Conservation (phyloP, 1,140 invertebrate species). For the Drosophila sturtevanti region DNA sequence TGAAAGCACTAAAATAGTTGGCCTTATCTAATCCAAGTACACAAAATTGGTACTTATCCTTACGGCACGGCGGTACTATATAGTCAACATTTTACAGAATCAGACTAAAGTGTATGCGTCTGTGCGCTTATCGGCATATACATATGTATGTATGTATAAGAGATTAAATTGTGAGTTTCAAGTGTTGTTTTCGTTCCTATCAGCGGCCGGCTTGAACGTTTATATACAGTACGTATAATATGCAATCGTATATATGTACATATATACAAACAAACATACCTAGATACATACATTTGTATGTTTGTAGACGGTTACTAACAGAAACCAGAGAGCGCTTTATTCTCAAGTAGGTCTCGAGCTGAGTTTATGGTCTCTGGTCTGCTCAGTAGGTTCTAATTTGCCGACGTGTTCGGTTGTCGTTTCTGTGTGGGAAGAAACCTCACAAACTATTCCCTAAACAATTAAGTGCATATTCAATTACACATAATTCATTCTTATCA, state of each 20-base stretch:
- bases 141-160: background rate
- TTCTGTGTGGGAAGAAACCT: background rate
- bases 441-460: conserved; percentile 4
- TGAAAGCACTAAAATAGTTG: background rate
- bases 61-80: background rate
- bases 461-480: conserved; percentile 26
- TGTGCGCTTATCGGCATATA: background rate
- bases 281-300: background rate
- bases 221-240: background rate
- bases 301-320: conserved; percentile 19
- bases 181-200: conserved; percentile 12
- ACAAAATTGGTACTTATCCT: background rate
- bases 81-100: background rate
- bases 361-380: conserved; percentile 30
- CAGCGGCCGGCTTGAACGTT: background rate
- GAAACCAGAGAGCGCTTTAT: conserved; percentile 14
- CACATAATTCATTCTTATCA: background rate
- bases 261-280: conserved; percentile 6
- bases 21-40: background rate
- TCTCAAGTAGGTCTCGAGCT: conserved; percentile 53
- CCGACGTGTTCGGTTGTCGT: conserved; percentile 33
- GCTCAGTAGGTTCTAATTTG: conserved; percentile 27
- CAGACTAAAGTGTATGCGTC: background rate
- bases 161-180: background rate
- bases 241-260: conserved; percentile 5